Evolutionary conservation across 2,888 invertebrate species (phyloP), one percentile per base, ranked within the genome.

Genomic region (Emesis russula): DNA sequence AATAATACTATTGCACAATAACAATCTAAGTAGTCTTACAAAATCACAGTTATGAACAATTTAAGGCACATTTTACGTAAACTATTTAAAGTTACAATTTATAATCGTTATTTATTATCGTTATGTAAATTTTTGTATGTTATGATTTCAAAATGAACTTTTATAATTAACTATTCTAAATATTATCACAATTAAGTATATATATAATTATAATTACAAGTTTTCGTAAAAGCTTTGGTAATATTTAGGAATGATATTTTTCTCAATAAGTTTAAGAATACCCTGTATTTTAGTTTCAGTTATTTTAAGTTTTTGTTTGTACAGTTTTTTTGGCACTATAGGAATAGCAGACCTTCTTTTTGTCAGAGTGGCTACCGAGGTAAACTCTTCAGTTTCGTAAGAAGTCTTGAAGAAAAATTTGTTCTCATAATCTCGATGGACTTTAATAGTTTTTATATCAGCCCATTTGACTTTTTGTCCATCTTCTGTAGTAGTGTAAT

Each of bases 181-280:
- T 85, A 85, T 81, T 81, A 81, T 73, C 77, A 78, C 66, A 78
- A 83, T 70, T 70, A 68, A 44, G 68, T 71, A 80, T 58, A 18
- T 84, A 38, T 38, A 6, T 25, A 25, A 38, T 38, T 38, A 38
- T 6, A 38, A 38, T 88, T 82, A 88, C 6, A 88, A 75, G 82
- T 85, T 85, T 63, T 66, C 80, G 48, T 86, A 87, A 87, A 89
- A 87, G 15, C 75, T 73, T 89, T 90, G 71, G 78, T 87, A 90
- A 87, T 84, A 90, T 33, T 86, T 90, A 44, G 90, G 87, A 9
- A 90, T 83, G 36, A 88, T 74, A 83, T 88, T 85, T 31, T 88
- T 88, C 66, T 90, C 84, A 74, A 90, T 88, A 80, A 90, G 87
- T 73, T 86, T 90, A 78, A 88, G 85, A n/a, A 88, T 90, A 44